A percentile compares a stretch with the other conserved stretches of the same genome.
These are phyloP conservation scores for Sebastes goodei DNA, from an alignment of 2,797 vertebrate genomes.

Conservation along the genomic window DNA sequence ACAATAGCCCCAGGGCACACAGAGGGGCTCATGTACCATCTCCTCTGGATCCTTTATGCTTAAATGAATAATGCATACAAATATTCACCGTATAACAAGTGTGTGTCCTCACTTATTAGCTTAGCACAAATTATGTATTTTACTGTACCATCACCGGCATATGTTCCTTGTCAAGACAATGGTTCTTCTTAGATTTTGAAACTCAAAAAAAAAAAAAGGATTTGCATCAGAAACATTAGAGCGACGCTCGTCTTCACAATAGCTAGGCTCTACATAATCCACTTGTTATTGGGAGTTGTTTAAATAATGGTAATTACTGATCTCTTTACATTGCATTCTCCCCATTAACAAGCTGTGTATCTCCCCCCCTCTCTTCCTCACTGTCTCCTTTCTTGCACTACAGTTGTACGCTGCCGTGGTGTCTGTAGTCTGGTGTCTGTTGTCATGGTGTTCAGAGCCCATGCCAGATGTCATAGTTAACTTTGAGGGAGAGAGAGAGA, in stretches of 20 bases:
- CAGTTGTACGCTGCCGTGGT: constrained; percentile 78
- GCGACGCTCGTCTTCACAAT: constrained; percentile 66
- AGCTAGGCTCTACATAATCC: constrained; percentile 71
- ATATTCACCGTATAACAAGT: constrained; percentile 59
- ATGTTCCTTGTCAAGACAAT: constrained; percentile 49
- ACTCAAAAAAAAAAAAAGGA: constrained; percentile 30
- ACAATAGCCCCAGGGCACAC: constrained; percentile 68
- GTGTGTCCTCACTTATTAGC: constrained; percentile 54
- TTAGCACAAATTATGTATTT: constrained; percentile 48
- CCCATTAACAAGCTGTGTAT: constrained; percentile 80
- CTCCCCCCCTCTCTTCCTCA: constrained; percentile 46
- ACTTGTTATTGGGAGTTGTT: constrained; percentile 82
- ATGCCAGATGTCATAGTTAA: constrained; percentile 89
- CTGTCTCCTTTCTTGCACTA: constrained; percentile 73
- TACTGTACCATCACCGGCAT: constrained; percentile 44
- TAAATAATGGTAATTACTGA: constrained; percentile 85
- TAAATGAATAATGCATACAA: constrained; percentile 70
- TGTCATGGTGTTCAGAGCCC: constrained; percentile 87
- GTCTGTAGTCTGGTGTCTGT: constrained; percentile 84
- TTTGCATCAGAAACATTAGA: constrained; percentile 69
- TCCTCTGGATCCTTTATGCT: constrained; percentile 64
- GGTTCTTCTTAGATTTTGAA: constrained; percentile 47
- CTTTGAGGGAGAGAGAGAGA: constrained; percentile 77
- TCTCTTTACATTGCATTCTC: constrained; percentile 82
- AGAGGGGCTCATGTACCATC: constrained; percentile 64